Base-by-base conservation (phyloP, 1,140 invertebrate genomes). In the Ephestia elutella region DNA sequence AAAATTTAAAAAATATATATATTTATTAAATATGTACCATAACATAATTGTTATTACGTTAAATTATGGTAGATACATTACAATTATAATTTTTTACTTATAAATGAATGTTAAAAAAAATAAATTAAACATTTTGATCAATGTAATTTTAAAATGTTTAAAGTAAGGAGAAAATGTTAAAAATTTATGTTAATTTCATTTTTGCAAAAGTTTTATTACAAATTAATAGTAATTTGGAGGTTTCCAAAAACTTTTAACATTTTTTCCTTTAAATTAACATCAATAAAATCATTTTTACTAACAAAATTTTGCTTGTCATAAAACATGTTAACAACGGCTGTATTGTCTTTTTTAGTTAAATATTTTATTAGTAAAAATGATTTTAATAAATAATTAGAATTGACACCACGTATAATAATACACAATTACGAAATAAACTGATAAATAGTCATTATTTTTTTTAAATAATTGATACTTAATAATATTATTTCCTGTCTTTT, bases 311-410 rank as follows among this genome's bases (percentile, higher is more conserved):
- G 7, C 35, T 8, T n/a, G 11, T 57, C 18, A 55, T 57, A 8
- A n/a, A 51, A 20, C 28, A 35, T 51, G 17, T 48, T 49, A 44
- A 53, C 50, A 44, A 44, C 38, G 49, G 19, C 28, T 8, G 19
- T 53, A 53, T 53, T 54, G 7, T 59, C 18, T 35, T 57, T 5
- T 49, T 25, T 35, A 10, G 13, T 44, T 44, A 19, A 28, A 49
- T 51, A 62, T 56, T 60, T 65, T 60, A 63, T 67, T 63, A 67
- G 58, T 59, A 57, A 67, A 66, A 62, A 49, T 44, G 21, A 54
- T 54, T 9, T 50, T 4, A 10, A 7, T 32, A 10, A 32, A 10
- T 7, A 10, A 10, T 32, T 32, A 0, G 17, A 32, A 30, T 15
- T 56, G 19, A 55, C 56, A 30, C n/a, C 15, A 15, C 49, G 59